Evolutionary conservation across 2,888 invertebrate species (phyloP).

Genomic region (Cenopis cana): DNA sequence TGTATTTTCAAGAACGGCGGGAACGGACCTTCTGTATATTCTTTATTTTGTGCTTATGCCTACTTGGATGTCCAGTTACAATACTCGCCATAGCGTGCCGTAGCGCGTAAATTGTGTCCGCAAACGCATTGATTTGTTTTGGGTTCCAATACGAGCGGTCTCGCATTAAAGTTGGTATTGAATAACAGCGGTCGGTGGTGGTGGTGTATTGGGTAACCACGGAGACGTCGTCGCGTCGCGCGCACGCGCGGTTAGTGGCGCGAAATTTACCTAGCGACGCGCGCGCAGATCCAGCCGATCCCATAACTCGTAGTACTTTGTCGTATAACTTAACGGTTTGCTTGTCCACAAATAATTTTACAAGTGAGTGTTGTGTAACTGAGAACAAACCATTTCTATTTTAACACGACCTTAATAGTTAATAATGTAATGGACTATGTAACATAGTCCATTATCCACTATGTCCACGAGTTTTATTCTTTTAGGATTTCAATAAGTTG

Average conservation of each 20-base stretch:
- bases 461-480: constrained; percentile 38
- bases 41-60: too few relatives aligned
- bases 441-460: constrained; percentile 16
- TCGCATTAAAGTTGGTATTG: constrained; percentile 45
- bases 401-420: constrained; percentile 45
- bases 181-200: constrained; percentile 51
- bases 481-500: constrained; percentile 21
- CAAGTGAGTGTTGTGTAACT: constrained; percentile 45
- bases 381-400: constrained; percentile 23
- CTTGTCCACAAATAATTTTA: constrained; percentile 10
- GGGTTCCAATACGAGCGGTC: constrained; percentile 1
- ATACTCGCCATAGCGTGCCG: background rate
- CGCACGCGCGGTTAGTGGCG: constrained; percentile 42
- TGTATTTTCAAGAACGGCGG: too few relatives aligned
- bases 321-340: background rate
- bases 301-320: background rate
- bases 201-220: constrained; percentile 51
- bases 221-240: constrained; percentile 30
- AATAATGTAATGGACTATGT: constrained; percentile 55
- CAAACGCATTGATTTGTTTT: background rate
- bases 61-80: background rate
- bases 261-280: constrained; percentile 31
- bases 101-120: background rate
- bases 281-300: constrained; percentile 28
- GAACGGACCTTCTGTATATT: too few relatives aligned